phyloP scores from a whole-genome alignment of 2,888 invertebrate species.

The Drosophila birchii region DNA sequence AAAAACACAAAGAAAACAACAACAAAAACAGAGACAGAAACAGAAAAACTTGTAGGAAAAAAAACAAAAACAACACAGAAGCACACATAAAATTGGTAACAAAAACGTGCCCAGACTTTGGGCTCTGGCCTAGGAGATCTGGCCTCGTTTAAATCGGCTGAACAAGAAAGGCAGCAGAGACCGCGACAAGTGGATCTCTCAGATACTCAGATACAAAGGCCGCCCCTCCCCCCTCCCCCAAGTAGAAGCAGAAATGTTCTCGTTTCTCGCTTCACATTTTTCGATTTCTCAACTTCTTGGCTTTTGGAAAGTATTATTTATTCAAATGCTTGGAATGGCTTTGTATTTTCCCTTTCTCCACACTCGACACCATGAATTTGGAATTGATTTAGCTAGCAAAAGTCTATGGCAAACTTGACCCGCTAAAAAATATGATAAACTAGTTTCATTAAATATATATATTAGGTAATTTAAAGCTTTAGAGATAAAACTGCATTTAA shows the following conservation, averaged over 20 bases:
- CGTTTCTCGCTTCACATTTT: conserved; percentile 24
- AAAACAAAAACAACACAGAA: conserved; percentile 6
- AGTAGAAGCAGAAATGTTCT: conserved; percentile 33
- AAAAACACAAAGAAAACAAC: neutral
- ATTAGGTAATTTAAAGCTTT: neutral
- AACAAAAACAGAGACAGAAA: conserved; percentile 51
- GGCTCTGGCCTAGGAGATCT: conserved; percentile 40
- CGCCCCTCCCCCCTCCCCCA: too few relatives aligned
- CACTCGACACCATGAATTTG: neutral
- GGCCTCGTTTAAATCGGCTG: conserved; percentile 57
- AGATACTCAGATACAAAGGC: conserved; percentile 11
- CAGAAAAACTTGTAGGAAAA: conserved; percentile 3
- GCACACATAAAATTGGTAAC: conserved; percentile 56
- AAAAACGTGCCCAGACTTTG: conserved; percentile 71
- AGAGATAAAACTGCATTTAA: neutral
- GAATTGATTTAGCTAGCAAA: neutral
- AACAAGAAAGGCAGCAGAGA: conserved; percentile 28
- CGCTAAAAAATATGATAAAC: too few relatives aligned
- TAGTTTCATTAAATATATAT: neutral
- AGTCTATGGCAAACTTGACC: neutral
- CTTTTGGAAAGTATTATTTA: conserved; percentile 42
- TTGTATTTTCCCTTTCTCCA: conserved; percentile 30
- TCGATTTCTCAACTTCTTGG: conserved; percentile 1
- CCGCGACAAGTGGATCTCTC: conserved; percentile 33
- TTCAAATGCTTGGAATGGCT: conserved; percentile 25